These are phyloP conservation scores for Sarotherodon lohbergeri DNA, from an alignment of 2,113 vertebrate genomes.

Conservation along the genomic window DNA sequence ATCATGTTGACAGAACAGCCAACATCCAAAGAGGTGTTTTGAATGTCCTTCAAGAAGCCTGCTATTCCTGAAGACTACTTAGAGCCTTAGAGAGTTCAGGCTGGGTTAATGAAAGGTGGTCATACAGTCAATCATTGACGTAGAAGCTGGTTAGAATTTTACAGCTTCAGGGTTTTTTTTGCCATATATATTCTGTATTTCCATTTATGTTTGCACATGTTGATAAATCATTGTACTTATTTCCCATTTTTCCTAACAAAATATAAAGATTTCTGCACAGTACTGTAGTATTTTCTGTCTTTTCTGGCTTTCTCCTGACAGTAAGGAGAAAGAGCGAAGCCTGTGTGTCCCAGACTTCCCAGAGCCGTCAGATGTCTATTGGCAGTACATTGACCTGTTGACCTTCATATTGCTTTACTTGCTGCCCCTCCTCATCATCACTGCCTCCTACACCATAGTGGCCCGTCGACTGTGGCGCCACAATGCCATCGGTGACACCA, in stretches of 20 bases:
- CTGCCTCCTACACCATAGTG: slow-evolving; percentile 80
- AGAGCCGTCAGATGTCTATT: slow-evolving; percentile 87
- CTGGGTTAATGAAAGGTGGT: background rate
- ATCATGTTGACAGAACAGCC: background rate
- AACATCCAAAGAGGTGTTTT: background rate
- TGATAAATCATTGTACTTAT: background rate
- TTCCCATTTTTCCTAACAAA: background rate
- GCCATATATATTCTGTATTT: background rate
- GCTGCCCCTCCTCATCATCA: slow-evolving; percentile 88
- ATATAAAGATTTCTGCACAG: background rate
- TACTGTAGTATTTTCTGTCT: background rate
- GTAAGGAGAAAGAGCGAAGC: slow-evolving; percentile 79
- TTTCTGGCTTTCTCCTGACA: slow-evolving; percentile 24
- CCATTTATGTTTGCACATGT: background rate
- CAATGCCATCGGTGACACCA: slow-evolving; percentile 85
- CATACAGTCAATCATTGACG: background rate
- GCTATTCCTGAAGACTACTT: background rate
- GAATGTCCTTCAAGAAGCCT: background rate
- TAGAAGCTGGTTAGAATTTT: background rate
- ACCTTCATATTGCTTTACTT: slow-evolving; percentile 89
- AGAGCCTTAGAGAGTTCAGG: background rate
- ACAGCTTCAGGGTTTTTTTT: background rate
- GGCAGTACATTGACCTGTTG: slow-evolving; percentile 88
- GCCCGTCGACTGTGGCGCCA: slow-evolving; percentile 87
- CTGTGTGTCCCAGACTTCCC: slow-evolving; percentile 90